A percentile compares a stretch with the other conserved stretches of the same genome.
These are phyloP conservation scores for Okapia johnstoni DNA, from an alignment of 2,113 vertebrate genomes.

Conservation along the genomic window DNA sequence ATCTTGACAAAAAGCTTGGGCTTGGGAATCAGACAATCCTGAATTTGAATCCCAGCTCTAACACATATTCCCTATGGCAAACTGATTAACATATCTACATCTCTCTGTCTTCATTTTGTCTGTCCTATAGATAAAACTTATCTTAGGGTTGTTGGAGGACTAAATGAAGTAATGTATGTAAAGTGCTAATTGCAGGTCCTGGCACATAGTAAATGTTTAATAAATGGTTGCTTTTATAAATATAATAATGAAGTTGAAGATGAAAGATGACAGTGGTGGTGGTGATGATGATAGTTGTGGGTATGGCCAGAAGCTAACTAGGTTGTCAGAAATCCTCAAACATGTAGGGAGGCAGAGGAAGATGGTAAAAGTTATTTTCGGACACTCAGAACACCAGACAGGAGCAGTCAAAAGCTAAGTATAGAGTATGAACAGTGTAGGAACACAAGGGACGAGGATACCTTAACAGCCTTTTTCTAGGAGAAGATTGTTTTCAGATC, in stretches of 20 bases:
- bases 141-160: not conserved
- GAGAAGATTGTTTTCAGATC: not conserved
- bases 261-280: not conserved
- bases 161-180: conserved; percentile 36
- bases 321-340: conserved; percentile 21
- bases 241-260: not conserved
- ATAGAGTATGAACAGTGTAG: not conserved
- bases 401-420: not conserved
- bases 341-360: not conserved
- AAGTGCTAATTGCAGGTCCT: not conserved
- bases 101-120: conserved; percentile 15
- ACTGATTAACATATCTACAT: not conserved
- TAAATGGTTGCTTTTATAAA: conserved; percentile 20
- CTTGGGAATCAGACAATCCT: not conserved
- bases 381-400: not conserved
- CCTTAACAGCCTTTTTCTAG: not conserved
- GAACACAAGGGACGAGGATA: not conserved
- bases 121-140: conserved; percentile 24
- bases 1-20: not conserved
- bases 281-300: not conserved
- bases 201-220: conserved; percentile 18
- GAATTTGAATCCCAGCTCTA: conserved; percentile 23
- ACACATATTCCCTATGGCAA: not conserved
- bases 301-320: not conserved
- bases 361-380: not conserved